Percentiles rank a stretch among this genome's conserved stretches.
phyloP scores from a whole-genome alignment of 2,113 vertebrate genomes.

The Megaceryle maxima region DNA sequence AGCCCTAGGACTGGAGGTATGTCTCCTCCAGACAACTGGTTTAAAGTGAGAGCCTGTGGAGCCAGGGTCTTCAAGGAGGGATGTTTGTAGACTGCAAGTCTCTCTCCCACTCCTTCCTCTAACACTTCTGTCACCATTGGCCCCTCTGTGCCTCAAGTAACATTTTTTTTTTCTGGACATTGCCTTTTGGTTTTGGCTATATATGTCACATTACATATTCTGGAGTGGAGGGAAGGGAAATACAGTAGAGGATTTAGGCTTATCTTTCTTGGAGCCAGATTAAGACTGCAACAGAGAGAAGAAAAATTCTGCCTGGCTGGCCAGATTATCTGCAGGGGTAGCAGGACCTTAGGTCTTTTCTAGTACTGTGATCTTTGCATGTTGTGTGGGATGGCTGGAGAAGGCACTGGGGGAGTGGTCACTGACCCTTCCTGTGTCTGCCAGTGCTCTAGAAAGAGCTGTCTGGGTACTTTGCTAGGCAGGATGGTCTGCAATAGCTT shows the following conservation, averaged over 20 bases:
- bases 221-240: background rate
- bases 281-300: background rate
- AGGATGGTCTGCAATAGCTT: background rate
- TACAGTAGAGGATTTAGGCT: background rate
- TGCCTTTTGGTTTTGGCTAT: background rate
- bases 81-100: background rate
- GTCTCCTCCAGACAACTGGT: background rate
- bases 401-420: background rate
- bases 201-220: background rate
- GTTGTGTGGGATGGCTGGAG: background rate
- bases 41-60: background rate
- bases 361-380: rapidly evolving
- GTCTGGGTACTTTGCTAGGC: background rate
- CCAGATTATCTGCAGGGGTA: background rate
- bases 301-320: background rate
- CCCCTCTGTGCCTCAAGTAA: background rate
- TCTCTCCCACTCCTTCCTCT: background rate
- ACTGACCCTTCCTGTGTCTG: background rate
- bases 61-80: background rate
- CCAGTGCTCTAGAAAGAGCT: background rate
- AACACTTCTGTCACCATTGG: background rate
- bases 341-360: background rate
- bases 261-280: background rate
- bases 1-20: background rate
- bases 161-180: rapidly evolving